phyloP scores from a whole-genome alignment of 2,113 vertebrate genomes.

The Entelurus aequoreus region DNA sequence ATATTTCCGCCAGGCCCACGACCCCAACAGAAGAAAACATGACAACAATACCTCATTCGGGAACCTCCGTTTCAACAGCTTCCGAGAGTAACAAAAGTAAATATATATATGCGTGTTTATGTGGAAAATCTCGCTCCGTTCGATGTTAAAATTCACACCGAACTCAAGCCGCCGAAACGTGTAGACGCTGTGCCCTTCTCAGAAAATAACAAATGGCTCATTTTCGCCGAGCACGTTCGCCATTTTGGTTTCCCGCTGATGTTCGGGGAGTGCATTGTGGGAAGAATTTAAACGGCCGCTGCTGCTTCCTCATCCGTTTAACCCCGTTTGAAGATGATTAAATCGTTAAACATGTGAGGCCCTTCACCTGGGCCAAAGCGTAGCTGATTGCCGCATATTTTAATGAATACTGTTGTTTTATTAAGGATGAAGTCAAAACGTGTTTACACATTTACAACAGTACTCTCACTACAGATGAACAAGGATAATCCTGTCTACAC shows the following conservation, averaged over 20 bases:
- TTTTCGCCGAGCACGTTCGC: conserved; percentile 74
- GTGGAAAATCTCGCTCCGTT: conserved; percentile 16
- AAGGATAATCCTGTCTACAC: too few species aligned
- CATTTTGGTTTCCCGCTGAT: conserved; percentile 95
- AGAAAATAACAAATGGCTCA: conserved; percentile 71
- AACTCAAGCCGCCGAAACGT: conserved; percentile 6
- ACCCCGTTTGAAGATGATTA: too few species aligned
- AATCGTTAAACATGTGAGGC: too few species aligned
- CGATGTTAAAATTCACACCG: background rate
- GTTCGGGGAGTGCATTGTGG: conserved; percentile 80
- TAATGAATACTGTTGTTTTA: too few species aligned
- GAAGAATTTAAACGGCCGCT: conserved; percentile 53
- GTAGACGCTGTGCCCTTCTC: conserved; percentile 31
- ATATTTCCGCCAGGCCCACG: conserved; percentile 33
- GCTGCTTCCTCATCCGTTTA: conserved; percentile 6
- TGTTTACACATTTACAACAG: too few species aligned
- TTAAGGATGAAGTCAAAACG: too few species aligned
- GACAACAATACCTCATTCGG: conserved; percentile 85
- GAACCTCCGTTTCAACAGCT: conserved; percentile 73
- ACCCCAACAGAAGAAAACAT: conserved; percentile 47
- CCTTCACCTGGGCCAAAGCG: too few species aligned
- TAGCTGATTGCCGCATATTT: too few species aligned
- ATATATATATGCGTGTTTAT: background rate
- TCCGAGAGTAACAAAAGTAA: conserved; percentile 64
- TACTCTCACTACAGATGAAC: too few species aligned